phyloP scores from a whole-genome alignment of 2,888 invertebrate genomes.

The Tryphoninae sp. region DNA sequence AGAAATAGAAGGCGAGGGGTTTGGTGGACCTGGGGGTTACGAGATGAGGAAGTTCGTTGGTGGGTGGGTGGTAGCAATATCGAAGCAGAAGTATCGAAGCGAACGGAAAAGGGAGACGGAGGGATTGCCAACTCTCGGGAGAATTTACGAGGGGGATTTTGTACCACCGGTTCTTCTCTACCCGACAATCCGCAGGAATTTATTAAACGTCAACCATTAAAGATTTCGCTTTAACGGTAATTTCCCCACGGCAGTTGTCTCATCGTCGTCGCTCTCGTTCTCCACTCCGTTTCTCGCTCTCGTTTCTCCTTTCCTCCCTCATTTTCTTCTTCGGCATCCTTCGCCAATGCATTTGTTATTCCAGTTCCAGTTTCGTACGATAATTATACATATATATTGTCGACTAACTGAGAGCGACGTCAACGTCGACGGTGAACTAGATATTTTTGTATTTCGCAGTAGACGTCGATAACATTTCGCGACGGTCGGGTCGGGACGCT shows the following conservation, averaged over 20 bases:
- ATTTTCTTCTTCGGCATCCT: too few relatives aligned
- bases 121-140: constrained; percentile 54
- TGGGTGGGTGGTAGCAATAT: constrained; percentile 44
- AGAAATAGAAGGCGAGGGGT: constrained; percentile 47
- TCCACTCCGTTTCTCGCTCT: background rate
- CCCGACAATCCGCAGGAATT: constrained; percentile 66
- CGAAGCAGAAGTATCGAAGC: constrained; percentile 41
- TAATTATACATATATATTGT: background rate
- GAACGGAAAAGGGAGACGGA: constrained; percentile 32
- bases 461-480: background rate
- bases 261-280: constrained; percentile 42
- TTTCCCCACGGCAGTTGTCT: constrained; percentile 68
- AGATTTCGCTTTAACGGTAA: constrained; percentile 69
- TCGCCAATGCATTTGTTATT: background rate
- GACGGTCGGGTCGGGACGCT: background rate
- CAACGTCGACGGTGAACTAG: constrained; percentile 1
- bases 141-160: constrained; percentile 58
- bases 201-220: constrained; percentile 70
- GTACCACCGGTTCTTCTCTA: constrained; percentile 30
- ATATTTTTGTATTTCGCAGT: constrained; percentile 1
- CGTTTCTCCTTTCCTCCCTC: background rate
- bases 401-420: too few relatives aligned
- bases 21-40: background rate
- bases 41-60: too few relatives aligned
- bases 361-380: background rate